Base-by-base conservation (phyloP, 2,888 invertebrate species). In the Matsumyia berberina region DNA sequence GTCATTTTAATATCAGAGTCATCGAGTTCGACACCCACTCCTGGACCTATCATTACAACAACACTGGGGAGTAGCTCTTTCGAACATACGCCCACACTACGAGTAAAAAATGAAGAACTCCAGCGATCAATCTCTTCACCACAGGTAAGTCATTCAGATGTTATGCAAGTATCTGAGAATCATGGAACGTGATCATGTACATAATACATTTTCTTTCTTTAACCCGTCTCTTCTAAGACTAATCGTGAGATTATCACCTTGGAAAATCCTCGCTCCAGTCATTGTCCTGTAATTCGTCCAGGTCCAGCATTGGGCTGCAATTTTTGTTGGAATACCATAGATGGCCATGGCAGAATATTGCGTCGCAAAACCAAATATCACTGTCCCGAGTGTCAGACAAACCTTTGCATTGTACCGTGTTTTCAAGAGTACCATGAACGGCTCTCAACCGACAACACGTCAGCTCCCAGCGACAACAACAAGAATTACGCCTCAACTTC, bases 311-410 rank as follows among this genome's bases (percentile, higher is more conserved):
- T 97, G 85, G 96, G 96, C 87, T 97, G 97, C 92, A 97, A 97
- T 92, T 97, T 95, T 90, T 97, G 97, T 92, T 97, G 97, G 97
- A 97, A 97, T 90, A 96, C 97, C 0, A 96, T 96, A 53, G 97
- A 97, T 90, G 94, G 94, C 53, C 95, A 95, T 91, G 96, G 96
- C 39, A 93, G 97, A 86, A 96, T 96, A 88, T 92, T 97, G 62
- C 94, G 97, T 53, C 93, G 97, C 79, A 97, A 97, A 92, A 97
- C 97, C 0, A 97, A 97, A 91, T 97, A 96, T 91, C 96, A 97
- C 89, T 97, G 97, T 92, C 97, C 97, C 0, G 97, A 97, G 91
- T 97, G 97, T 91, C 96, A 96, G 91, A 96, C 96, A 82, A 97
- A 97, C 92, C 93, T 97, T 66, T 97, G 97, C 91, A 96, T 97